Evolutionary conservation across 2,888 invertebrate genomes (phyloP), one percentile per base, ranked within the genome.

Genomic region (Himalopsyche anomala): DNA sequence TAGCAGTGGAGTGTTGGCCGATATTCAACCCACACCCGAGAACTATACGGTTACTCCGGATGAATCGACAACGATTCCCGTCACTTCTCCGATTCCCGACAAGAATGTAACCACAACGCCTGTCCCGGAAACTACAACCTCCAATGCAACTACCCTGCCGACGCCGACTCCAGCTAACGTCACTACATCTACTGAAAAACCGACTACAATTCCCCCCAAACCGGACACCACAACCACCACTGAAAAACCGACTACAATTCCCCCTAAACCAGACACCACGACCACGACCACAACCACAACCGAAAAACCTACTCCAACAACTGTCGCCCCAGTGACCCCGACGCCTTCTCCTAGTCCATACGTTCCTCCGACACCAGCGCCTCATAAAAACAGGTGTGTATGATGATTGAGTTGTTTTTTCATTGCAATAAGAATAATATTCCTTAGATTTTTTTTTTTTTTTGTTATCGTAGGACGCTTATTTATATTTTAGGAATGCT

Each of bases 261-360:
- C 42, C 88, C n/a, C 84, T 84, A 42, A 42, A 42, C 42, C 42
- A 6, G 42, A 42, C 42, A 89, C 90, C 38, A 84, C 89, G 2
- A 83, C 89, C n/a, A 81, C 90, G 88, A 90, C 88, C 45, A 83
- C 89, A 4, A 90, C 88, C 8, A 84, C 62, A 80, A 84, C 54
- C 84, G 82, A 89, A 28, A 86, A 89, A 9, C 86, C 89, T 19
- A 89, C 90, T 38, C 89, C 91, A 42, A 90, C 91, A 28, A 88
- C 90, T 51, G 90, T 91, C n/a, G 86, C 87, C 45, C 89, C 91
- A 85, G 82, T 89, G 15, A 90, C 88, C 2, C 17, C 87, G 17
- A 83, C 87, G 4, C 84, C 87, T 4, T 87, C 86, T 28, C 56
- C 82, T 15, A 28, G 15, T 54, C 45, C 82, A 28, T 19, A 12